Evolutionary conservation across 2,797 vertebrate species (phyloP).

Genomic region (Cirrhinus mrigala): DNA sequence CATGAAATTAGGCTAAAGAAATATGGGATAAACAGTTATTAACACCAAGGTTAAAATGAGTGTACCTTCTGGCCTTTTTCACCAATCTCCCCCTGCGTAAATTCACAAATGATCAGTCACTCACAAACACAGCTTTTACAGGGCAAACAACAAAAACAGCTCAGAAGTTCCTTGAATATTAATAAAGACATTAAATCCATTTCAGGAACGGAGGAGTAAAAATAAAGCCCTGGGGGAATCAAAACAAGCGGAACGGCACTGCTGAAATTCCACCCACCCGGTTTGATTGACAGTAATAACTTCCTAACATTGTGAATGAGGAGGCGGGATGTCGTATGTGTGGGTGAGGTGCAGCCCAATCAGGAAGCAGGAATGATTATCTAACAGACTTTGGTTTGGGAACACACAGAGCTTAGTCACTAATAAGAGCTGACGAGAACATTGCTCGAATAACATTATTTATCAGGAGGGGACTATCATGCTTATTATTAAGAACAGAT

Average conservation of each 20-base stretch:
- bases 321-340: slow-evolving; percentile 58
- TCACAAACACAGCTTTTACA: background rate
- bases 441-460: slow-evolving; percentile 34
- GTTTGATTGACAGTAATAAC: slow-evolving; percentile 71
- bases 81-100: slow-evolving; percentile 81
- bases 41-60: background rate
- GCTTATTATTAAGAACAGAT: slow-evolving; percentile 40
- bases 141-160: slow-evolving; percentile 32
- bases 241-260: slow-evolving; percentile 66
- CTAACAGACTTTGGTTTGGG: slow-evolving; percentile 34
- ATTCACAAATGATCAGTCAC: slow-evolving; percentile 42
- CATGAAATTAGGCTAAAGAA: slow-evolving; percentile 7
- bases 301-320: slow-evolving; percentile 53
- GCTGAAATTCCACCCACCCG: slow-evolving; percentile 50
- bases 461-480: slow-evolving; percentile 49
- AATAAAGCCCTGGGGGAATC: slow-evolving; percentile 72
- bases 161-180: slow-evolving; percentile 63
- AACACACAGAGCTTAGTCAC: slow-evolving; percentile 15
- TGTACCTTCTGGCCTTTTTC: slow-evolving; percentile 90
- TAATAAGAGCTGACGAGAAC: slow-evolving; percentile 34
- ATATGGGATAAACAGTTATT: background rate
- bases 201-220: slow-evolving; percentile 67
- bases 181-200: slow-evolving; percentile 70
- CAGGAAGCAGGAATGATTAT: slow-evolving; percentile 34
- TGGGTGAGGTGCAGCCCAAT: slow-evolving; percentile 60